These are phyloP conservation scores for Centruroides vittatus DNA, from an alignment of 1,140 invertebrate genomes.

Conservation along the genomic window DNA sequence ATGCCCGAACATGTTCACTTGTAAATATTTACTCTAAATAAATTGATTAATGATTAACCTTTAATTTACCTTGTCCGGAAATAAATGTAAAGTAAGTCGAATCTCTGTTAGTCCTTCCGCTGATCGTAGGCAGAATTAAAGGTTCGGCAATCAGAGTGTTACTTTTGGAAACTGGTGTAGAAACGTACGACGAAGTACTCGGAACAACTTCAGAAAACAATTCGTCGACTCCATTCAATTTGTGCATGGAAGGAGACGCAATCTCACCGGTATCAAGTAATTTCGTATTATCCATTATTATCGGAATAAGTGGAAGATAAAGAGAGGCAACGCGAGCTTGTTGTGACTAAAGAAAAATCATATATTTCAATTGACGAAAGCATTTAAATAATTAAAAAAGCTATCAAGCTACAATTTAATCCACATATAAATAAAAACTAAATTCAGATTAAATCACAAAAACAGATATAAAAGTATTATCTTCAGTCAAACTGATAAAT, in stretches of 20 bases:
- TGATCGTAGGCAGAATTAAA: no score
- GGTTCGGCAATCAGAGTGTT: background rate
- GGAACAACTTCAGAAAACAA: background rate
- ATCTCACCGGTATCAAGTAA: constrained; percentile 36
- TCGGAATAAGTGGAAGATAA: constrained; percentile 75
- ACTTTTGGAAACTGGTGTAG: background rate
- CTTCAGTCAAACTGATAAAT: no score
- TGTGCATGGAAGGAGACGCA: background rate
- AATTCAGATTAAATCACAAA: no score
- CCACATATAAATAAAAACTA: no score
- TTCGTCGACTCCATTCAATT: background rate
- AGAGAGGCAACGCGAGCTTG: constrained; percentile 71
- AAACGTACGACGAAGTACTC: background rate
- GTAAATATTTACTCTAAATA: no score
- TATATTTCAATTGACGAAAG: background rate
- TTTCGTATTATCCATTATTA: constrained; percentile 58
- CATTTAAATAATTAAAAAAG: no score
- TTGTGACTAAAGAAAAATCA: constrained; percentile 42
- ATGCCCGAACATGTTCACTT: no score
- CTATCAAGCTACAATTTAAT: no score
- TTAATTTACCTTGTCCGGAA: constrained; percentile 32
- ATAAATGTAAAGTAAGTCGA: constrained; percentile 61
- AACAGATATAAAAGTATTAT: no score
- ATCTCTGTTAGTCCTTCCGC: constrained; percentile 32
- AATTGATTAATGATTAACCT: no score